Evolutionary conservation across 92 coral and sea anemone genomes (phyloP).

Genomic region (Palythoa caribaeorum): DNA sequence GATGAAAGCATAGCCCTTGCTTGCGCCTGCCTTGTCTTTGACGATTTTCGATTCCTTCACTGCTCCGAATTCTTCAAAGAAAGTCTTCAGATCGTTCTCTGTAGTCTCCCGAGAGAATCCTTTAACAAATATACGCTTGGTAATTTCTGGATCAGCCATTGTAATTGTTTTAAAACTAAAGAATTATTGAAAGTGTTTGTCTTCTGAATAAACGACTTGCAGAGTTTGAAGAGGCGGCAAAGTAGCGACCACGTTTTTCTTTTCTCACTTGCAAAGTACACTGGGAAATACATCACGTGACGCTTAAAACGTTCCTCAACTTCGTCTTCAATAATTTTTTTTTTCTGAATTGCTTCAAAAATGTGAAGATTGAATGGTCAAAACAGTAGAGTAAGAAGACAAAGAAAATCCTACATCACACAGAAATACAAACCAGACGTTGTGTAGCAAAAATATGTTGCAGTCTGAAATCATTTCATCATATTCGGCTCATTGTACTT

Average conservation of each 20-base stretch:
- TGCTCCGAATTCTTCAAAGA: constrained; percentile 90
- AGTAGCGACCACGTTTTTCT: constrained; percentile 35
- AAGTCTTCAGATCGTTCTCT: constrained; percentile 89
- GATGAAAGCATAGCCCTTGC: constrained; percentile 97
- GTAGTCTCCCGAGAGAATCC: constrained; percentile 97
- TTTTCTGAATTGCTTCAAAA: background rate
- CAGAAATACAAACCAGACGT: background rate
- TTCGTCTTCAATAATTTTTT: background rate
- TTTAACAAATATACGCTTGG: constrained; percentile 94
- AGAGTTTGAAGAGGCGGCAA: constrained; percentile 37
- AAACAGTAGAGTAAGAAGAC: background rate
- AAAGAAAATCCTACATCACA: background rate
- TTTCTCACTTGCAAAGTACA: constrained; percentile 39
- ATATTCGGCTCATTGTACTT: background rate
- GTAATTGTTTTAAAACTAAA: constrained; percentile 3
- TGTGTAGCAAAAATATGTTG: background rate
- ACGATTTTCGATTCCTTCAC: constrained; percentile 96
- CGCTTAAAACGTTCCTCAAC: background rate
- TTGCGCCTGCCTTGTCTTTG: constrained; percentile 94
- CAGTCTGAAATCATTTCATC: constrained; percentile 8
- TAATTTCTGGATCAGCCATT: constrained; percentile 88
- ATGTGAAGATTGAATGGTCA: background rate
- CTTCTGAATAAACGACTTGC: constrained; percentile 9
- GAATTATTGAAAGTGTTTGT: constrained; percentile 6
- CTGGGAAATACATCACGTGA: constrained; percentile 53